Base-by-base conservation (phyloP, 1,140 invertebrate species). In the Hyles euphorbiae region DNA sequence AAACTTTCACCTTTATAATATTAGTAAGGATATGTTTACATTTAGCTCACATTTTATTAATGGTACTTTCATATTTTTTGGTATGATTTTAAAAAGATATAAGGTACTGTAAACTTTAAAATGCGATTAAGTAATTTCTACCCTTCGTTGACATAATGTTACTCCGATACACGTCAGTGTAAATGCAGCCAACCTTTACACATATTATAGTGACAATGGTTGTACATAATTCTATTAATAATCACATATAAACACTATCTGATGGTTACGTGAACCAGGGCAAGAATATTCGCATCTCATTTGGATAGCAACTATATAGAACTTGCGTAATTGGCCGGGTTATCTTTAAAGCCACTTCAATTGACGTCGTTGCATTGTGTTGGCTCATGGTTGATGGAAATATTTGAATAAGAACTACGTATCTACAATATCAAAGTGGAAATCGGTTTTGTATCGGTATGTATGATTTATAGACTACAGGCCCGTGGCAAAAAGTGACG, bases 151-250 rank as follows among this genome's bases (percentile, higher is more conserved):
- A 22, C 2, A 22, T 40, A 2, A 40, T 40, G 0, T 8, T 40
- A 22, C 22, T 40, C 36, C 1, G 36, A 56, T 55, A 51, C 51
- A 32, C 51, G 3, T 40, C 51, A 1, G 59, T 60, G 53, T 60
- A 33, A 60, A 9, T 48, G 34, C 32, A 3, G 47, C 32, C 56
- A 51, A 50, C 48, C 52, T 44, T 50, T 44, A 12, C 46, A 51
- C 32, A 50, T 36, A 8, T 48, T 63, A 49, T 52, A 33, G 55
- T 32, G 53, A 65, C 63, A 65, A 60, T 65, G 46, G 43, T 49
- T 7, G 48, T 62, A 59, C 57, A 61, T 72, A 61, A 68, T 67
- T 65, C 68, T 74, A 72, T 68, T 68, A 74, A 68, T 70, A 72
- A 64, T 58, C 47, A 43, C 40, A 10, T 40, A 56, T 45, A 46